Percentiles rank a stretch among this genome's conserved stretches.
Evolutionary conservation across 2,888 invertebrate species (phyloP).

Genomic region (Drosophila vallismaia): DNA sequence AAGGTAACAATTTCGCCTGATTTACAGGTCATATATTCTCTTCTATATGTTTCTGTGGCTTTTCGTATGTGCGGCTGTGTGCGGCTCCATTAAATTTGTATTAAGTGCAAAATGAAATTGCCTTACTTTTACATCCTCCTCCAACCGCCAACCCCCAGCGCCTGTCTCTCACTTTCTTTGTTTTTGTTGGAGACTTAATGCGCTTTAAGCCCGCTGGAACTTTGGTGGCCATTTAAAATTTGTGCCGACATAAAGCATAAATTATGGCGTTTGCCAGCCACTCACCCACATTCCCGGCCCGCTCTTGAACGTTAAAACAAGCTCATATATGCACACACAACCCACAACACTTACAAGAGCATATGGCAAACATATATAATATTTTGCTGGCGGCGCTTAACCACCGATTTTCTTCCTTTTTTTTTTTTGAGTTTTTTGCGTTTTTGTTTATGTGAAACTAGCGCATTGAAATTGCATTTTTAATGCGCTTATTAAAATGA

Average conservation of each 20-base stretch:
- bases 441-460: conserved; percentile 44
- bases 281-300: conserved; percentile 13
- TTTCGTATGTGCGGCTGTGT: neutral
- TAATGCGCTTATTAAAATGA: conserved; percentile 56
- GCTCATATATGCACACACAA: conserved; percentile 25
- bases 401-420: neutral
- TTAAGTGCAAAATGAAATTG: conserved; percentile 76
- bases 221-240: conserved; percentile 59
- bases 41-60: conserved; percentile 30
- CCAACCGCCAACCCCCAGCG: neutral
- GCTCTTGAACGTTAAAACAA: conserved; percentile 32
- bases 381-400: conserved; percentile 10
- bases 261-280: conserved; percentile 52
- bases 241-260: conserved; percentile 64
- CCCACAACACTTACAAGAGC: conserved; percentile 15
- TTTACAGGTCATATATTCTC: conserved; percentile 42
- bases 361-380: conserved; percentile 35
- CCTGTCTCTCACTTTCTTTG: conserved; percentile 23
- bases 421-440: conserved; percentile 9
- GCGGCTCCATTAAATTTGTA: conserved; percentile 67
- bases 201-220: conserved; percentile 58
- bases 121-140: conserved; percentile 45
- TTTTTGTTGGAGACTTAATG: conserved; percentile 49
- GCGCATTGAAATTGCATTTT: conserved; percentile 56
- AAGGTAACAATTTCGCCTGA: conserved; percentile 48